These are phyloP conservation scores for Melolontha melolontha DNA, from an alignment of 2,888 invertebrate genomes.

Conservation along the genomic window DNA sequence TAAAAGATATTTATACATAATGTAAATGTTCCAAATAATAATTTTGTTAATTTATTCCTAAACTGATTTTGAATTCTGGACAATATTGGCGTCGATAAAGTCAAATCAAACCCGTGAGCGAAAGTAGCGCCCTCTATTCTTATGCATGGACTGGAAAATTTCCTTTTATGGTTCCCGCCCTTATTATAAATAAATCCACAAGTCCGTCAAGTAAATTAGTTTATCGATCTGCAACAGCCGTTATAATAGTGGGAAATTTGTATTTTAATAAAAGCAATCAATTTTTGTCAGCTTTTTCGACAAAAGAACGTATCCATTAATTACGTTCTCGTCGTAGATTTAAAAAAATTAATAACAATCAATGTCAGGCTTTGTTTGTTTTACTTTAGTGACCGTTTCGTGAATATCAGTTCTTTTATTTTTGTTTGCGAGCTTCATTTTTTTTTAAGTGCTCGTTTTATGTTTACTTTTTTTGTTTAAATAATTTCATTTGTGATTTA, in stretches of 20 bases:
- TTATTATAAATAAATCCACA: constrained; percentile 48
- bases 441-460: background rate
- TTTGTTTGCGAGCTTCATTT: constrained; percentile 17
- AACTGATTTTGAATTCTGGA: background rate
- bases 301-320: constrained; percentile 34
- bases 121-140: constrained; percentile 46
- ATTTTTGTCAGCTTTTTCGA: constrained; percentile 30
- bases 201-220: constrained; percentile 48
- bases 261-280: constrained; percentile 40
- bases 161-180: constrained; percentile 47
- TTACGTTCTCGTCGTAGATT: constrained; percentile 18
- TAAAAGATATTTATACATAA: no score
- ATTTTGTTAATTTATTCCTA: no score
- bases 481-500: no score
- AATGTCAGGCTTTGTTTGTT: constrained; percentile 30
- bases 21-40: no score
- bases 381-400: constrained; percentile 11
- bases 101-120: constrained; percentile 42
- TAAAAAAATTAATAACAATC: constrained; percentile 31
- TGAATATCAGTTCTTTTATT: constrained; percentile 15
- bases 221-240: constrained; percentile 43
- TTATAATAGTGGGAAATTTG: constrained; percentile 33
- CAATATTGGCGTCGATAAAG: constrained; percentile 30
- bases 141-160: constrained; percentile 49
- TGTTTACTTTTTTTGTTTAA: no score